Percentiles rank a stretch among this genome's conserved stretches.
phyloP scores from a whole-genome alignment of 2,797 vertebrate species.

The Morus bassanus region DNA sequence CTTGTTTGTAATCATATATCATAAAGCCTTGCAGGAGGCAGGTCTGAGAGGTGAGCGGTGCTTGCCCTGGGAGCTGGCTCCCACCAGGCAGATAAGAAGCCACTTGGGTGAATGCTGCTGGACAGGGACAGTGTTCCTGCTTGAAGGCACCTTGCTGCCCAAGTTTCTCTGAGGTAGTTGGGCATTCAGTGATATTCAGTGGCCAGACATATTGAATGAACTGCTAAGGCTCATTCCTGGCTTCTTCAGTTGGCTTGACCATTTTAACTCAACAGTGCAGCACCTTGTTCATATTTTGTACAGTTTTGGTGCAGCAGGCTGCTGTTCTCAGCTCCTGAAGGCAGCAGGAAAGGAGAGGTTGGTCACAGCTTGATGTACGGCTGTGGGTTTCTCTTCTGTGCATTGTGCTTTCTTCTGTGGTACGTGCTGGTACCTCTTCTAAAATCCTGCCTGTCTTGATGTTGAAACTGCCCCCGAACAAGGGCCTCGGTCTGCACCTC shows the following conservation, averaged over 20 bases:
- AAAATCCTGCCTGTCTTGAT: not conserved
- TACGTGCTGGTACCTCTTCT: accelerated
- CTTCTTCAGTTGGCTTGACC: not conserved
- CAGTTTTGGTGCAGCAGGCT: no score
- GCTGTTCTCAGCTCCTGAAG: not conserved
- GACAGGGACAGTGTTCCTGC: not conserved
- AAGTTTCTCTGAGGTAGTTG: not conserved
- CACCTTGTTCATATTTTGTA: not conserved
- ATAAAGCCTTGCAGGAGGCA: not conserved
- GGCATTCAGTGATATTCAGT: accelerated
- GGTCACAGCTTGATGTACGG: accelerated
- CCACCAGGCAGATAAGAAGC: not conserved
- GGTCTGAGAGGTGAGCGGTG: not conserved
- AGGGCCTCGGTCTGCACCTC: not conserved
- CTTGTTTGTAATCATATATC: not conserved
- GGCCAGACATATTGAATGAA: not conserved
- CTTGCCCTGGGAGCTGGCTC: not conserved
- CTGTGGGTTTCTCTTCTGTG: not conserved
- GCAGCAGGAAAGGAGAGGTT: not conserved
- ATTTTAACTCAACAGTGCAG: not conserved
- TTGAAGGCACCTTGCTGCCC: not conserved
- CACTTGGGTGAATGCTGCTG: accelerated
- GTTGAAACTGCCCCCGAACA: not conserved
- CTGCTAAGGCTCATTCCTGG: not conserved
- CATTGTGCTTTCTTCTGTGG: not conserved